Evolutionary conservation across 2,797 vertebrate genomes (phyloP), one percentile per base, ranked within the genome.

Genomic region (Enteromius treurensis): DNA sequence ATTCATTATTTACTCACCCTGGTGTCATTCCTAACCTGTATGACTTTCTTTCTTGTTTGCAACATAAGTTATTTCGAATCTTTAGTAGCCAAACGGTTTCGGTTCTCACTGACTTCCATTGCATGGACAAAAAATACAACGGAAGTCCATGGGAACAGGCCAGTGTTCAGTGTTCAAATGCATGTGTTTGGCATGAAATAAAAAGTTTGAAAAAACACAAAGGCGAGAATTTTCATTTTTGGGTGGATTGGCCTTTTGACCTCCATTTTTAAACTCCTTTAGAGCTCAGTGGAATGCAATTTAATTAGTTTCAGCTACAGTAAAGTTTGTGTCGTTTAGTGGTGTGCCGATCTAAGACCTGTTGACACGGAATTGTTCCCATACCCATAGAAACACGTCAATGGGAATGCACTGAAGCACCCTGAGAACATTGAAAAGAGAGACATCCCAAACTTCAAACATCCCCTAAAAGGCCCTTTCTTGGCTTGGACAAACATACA

Each of bases 321-420:
- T 51, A 37, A 68, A 29, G 42, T 76, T 47, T 64, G 49, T 81
- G 55, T 83, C 49, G 45, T 77, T 75, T 75, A 82, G 45, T 51
- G 70, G 42, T 32, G 58, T 40, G 8, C 70, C 11, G 45, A 75
- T 62, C 37, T 26, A 29, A 70, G 65, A 51, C 37, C 40, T 55
- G 37, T 83, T 83, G 51, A 77, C 81, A 70, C 51, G 5, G 74
- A 70, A 77, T 7, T 69, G 81, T 83, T 83, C 74, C 64, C 74
- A 83, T 47, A 67, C 73, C 81, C 81, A 68, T 83, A 77, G 81
- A 83, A 83, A 83, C 81, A 77, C 34, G 37, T 69, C 17, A 70
- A 19, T 60, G 51, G 47, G 26, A 55, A 83, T 47, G 65, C 51
- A 40, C 47, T 23, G 62, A 76, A 82, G 77, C 68, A 47, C 68